A percentile compares a stretch with the other conserved stretches of the same genome.
Conservation (phyloP, 2,113 vertebrate species). For the Syngnathus scovelli region DNA sequence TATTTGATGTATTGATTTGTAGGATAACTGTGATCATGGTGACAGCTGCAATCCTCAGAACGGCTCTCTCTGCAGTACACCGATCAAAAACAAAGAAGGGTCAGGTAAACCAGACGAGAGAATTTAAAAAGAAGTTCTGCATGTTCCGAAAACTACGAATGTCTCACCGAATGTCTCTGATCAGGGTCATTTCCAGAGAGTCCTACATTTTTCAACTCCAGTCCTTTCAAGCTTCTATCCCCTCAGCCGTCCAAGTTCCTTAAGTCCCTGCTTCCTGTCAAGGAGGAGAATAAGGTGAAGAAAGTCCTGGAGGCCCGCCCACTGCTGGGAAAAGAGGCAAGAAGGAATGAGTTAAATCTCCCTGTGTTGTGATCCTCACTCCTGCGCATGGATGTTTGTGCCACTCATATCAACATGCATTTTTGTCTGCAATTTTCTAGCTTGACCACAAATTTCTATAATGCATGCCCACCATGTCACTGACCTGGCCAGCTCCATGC, state of each 20-base stretch:
- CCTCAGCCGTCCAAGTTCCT: constrained; percentile 94
- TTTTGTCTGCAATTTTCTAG: neutral
- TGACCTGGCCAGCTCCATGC: constrained; percentile 55
- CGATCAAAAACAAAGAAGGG: constrained; percentile 80
- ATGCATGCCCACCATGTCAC: constrained; percentile 56
- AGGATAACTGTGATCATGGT: constrained; percentile 82
- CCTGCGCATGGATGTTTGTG: neutral
- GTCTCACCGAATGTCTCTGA: neutral
- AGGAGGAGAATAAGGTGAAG: constrained; percentile 85
- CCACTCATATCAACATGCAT: constrained; percentile 7
- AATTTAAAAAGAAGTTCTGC: neutral
- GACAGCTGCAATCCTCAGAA: constrained; percentile 80
- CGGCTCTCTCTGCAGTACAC: constrained; percentile 77
- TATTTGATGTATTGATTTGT: constrained; percentile 10
- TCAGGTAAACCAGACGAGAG: constrained; percentile 50
- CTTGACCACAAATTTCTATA: neutral
- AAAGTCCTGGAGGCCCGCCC: constrained; percentile 82
- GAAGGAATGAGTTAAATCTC: neutral
- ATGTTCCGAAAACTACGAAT: neutral
- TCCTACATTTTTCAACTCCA: constrained; percentile 79
- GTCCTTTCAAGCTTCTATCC: constrained; percentile 90
- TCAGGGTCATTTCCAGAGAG: constrained; percentile 75
- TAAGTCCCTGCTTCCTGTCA: constrained; percentile 91
- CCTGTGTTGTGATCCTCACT: neutral
- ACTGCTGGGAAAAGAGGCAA: constrained; percentile 90